Base-by-base conservation (phyloP, 2,113 vertebrate species). In the Scatophagus argus region DNA sequence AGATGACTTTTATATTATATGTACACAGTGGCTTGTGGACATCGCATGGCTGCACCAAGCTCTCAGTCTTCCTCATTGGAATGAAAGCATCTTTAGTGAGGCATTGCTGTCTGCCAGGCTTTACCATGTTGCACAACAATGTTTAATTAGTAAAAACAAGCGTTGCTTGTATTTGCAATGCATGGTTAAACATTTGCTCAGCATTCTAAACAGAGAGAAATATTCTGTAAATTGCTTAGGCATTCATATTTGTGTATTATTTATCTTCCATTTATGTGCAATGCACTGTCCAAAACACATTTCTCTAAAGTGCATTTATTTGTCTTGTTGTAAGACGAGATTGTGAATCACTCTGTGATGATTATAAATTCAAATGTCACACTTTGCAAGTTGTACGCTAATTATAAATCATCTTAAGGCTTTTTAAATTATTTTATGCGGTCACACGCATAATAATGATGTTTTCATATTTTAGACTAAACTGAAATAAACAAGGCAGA, bases 281-380 rank as follows among this genome's bases (percentile, higher is more conserved):
- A 16, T 17, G 54, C 43, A 32, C 36, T 61, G 59, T 62, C 74
- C 72, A 74, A 72, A 77, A 73, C 77, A 55, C 46, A 79, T 65
- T 59, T 39, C 54, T 74, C 73, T 55, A 32, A 47, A 73, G 78
- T 46, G 58, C 34, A 47, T 79, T 76, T 60, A 72, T 79, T 86
- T 68, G 58, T 83, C 41, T 69, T 7, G 41, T 31, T 9, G 32
- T 75, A 41, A 58, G 47, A 67, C 43, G 69, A 43, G 63, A 66
- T 47, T 85, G 64, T 27, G 55, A 38, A 78, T 47, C 43, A 73
- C 49, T 55, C 52, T 55, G 34, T 36, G 14, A 21, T 49, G 46
- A 87, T 82, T 77, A 74, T 21, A 58, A 80, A 88, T 88, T 83
- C 58, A 88, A 90, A 89, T 89, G 81, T 51, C 77, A 80, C 62